Conservation (phyloP, 2,888 invertebrate species). For the Parnassius orleans region DNA sequence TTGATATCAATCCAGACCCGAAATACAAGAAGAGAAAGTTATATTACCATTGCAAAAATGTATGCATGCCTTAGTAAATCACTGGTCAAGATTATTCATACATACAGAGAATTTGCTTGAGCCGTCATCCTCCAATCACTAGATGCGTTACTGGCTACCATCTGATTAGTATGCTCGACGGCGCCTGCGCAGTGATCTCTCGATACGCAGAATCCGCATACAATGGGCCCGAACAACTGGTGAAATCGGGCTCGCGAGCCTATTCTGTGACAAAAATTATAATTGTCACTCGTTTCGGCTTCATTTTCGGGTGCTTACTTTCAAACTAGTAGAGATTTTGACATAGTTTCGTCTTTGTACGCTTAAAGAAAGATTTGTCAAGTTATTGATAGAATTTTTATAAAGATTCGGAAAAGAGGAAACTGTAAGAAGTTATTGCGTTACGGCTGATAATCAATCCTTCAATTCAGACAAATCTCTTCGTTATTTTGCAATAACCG, state of each 20-base stretch:
- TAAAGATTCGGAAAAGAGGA: too few relatives aligned
- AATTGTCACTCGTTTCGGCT: conserved; percentile 20
- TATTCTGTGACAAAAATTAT: conserved; percentile 31
- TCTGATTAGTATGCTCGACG: conserved; percentile 50
- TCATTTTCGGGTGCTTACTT: conserved; percentile 11
- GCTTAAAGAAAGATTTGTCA: too few relatives aligned
- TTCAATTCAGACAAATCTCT: too few relatives aligned
- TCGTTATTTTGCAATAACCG: too few relatives aligned
- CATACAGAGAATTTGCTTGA: conserved; percentile 22
- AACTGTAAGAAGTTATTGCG: too few relatives aligned
- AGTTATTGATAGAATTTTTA: too few relatives aligned
- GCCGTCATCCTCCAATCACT: conserved; percentile 21
- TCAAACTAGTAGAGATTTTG: not conserved
- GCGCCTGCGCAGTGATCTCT: conserved; percentile 52
- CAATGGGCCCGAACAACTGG: conserved; percentile 50
- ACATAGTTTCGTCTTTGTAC: not conserved
- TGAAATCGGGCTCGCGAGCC: conserved; percentile 45
- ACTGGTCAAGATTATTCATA: conserved; percentile 20
- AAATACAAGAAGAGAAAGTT: not conserved
- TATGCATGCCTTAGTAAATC: not conserved
- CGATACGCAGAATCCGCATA: conserved; percentile 74
- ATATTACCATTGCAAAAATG: not conserved
- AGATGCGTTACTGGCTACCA: conserved; percentile 21
- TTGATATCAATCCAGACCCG: too few relatives aligned
- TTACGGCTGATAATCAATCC: too few relatives aligned